These are phyloP conservation scores for Clamator glandarius DNA, from an alignment of 2,797 vertebrate genomes.

Conservation along the genomic window DNA sequence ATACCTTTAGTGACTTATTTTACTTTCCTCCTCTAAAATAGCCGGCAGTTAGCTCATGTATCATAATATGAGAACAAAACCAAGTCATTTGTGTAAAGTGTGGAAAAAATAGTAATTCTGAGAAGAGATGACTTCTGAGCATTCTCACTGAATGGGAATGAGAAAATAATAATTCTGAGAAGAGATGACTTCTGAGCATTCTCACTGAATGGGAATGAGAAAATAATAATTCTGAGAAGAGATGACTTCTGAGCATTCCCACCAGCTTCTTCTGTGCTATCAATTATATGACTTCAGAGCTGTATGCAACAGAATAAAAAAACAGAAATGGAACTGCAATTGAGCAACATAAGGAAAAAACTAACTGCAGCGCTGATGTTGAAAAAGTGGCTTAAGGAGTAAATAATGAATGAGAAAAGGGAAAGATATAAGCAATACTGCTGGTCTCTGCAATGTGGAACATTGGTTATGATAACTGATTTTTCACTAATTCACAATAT, in stretches of 20 bases:
- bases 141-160: too few relatives aligned
- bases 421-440: background rate
- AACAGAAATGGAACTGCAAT: slow-evolving; percentile 77
- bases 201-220: too few relatives aligned
- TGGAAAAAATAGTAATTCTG: background rate
- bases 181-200: background rate
- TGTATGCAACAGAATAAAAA: slow-evolving; percentile 74
- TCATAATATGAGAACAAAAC: background rate
- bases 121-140: background rate
- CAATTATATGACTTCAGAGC: slow-evolving; percentile 77
- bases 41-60: background rate
- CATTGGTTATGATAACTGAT: background rate
- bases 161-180: background rate
- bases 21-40: background rate
- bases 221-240: too few relatives aligned
- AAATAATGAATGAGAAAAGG: slow-evolving; percentile 59
- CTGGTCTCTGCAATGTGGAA: too few relatives aligned
- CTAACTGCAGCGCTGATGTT: slow-evolving; percentile 75
- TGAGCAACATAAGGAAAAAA: slow-evolving; percentile 73
- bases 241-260: background rate
- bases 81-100: background rate
- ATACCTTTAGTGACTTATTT: background rate
- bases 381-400: slow-evolving; percentile 81
- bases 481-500: background rate
- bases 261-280: slow-evolving; percentile 86